A percentile compares a stretch with the other conserved stretches of the same genome.
Evolutionary conservation across 2,113 vertebrate genomes (phyloP).

Genomic region (Melozone crissalis): DNA sequence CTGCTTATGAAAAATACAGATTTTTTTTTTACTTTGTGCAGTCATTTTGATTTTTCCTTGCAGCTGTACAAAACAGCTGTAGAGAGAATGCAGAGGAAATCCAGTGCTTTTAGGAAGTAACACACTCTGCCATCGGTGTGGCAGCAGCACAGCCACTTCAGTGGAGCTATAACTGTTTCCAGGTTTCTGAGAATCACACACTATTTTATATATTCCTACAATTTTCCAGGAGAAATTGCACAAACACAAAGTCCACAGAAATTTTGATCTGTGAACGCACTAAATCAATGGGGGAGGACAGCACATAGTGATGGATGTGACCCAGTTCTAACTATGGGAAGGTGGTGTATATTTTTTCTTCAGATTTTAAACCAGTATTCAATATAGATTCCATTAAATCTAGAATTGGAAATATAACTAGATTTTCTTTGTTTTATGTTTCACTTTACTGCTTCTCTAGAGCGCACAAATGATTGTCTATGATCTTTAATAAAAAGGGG

Average conservation of each 20-base stretch:
- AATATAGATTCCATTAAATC: background rate
- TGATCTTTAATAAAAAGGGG: background rate
- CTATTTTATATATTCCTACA: background rate
- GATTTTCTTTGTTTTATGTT: background rate
- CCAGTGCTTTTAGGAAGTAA: background rate
- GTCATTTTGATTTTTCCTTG: background rate
- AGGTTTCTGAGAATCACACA: background rate
- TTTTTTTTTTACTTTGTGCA: background rate
- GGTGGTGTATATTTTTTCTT: background rate
- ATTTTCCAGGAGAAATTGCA: background rate
- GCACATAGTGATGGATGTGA: background rate
- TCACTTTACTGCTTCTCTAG: background rate
- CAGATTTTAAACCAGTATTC: background rate
- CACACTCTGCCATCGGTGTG: background rate
- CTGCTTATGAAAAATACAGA: background rate
- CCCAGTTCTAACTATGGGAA: background rate
- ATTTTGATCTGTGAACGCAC: background rate
- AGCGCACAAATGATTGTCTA: background rate
- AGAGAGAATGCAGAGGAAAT: background rate
- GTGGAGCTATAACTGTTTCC: background rate
- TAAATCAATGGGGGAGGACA: background rate
- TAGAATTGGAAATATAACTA: background rate
- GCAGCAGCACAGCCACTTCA: background rate
- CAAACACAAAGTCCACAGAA: background rate
- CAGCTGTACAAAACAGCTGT: background rate